Evolutionary conservation across 2,888 invertebrate genomes (phyloP).

Genomic region (Caenorhabditis imperialis): DNA sequence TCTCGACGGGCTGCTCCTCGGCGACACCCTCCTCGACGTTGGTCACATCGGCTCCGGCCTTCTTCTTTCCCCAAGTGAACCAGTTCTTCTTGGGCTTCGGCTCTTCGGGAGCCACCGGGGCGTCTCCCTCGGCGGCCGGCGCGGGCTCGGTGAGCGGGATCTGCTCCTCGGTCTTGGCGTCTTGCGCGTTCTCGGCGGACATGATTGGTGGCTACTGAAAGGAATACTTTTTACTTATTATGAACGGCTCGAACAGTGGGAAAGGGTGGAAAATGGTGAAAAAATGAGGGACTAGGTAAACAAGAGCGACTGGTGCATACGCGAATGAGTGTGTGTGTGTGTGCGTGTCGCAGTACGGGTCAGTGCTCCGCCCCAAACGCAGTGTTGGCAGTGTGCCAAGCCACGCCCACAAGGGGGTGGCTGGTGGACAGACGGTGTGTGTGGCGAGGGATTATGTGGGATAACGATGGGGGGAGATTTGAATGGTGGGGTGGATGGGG

Average conservation of each 20-base stretch:
- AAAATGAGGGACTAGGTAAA: too few species aligned
- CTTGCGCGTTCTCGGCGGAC: slow-evolving; percentile 51
- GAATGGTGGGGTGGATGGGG: too few species aligned
- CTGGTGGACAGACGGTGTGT: slow-evolving; percentile 14
- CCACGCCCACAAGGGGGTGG: slow-evolving; percentile 7
- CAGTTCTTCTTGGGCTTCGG: slow-evolving; percentile 56
- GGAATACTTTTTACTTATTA: too few species aligned
- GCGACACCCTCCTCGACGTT: slow-evolving; percentile 46
- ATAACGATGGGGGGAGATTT: not conserved
- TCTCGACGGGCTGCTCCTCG: slow-evolving; percentile 39
- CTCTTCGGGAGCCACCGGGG: slow-evolving; percentile 43
- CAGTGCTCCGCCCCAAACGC: not conserved
- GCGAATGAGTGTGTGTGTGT: too few species aligned
- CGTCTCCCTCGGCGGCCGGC: slow-evolving; percentile 53
- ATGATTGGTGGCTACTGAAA: slow-evolving; percentile 4
- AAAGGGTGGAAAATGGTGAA: too few species aligned
- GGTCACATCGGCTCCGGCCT: slow-evolving; percentile 38
- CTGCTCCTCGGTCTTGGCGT: slow-evolving; percentile 68
- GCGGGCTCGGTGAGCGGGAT: slow-evolving; percentile 70
- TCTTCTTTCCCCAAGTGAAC: slow-evolving; percentile 55
- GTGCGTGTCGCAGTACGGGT: too few species aligned
- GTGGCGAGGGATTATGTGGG: too few species aligned
- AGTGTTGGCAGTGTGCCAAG: slow-evolving; percentile 25
- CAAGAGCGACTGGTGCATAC: too few species aligned
- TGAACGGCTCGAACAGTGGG: too few species aligned